Percentiles rank a stretch among this genome's conserved stretches.
phyloP scores from a whole-genome alignment of 2,113 vertebrate species.

The Mustelus asterias region DNA sequence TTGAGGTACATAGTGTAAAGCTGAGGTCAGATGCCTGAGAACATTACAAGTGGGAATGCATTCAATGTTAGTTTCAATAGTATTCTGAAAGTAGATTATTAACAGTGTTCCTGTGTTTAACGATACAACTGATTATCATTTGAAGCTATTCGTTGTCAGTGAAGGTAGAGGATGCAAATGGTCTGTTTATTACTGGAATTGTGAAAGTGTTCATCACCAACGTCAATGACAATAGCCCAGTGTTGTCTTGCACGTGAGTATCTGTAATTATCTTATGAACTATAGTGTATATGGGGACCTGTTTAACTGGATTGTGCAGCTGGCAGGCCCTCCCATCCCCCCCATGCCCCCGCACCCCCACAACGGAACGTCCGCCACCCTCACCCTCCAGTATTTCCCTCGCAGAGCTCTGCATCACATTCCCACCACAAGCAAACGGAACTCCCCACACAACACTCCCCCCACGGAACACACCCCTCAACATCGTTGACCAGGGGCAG shows the following conservation, averaged over 20 bases:
- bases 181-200: conserved; percentile 42
- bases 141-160: conserved; percentile 45
- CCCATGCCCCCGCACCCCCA: too few species aligned
- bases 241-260: conserved; percentile 47
- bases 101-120: neutral
- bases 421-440: too few species aligned
- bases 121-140: neutral
- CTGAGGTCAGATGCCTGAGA: neutral
- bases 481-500: too few species aligned
- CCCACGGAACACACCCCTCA: too few species aligned
- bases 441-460: too few species aligned
- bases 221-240: conserved; percentile 44
- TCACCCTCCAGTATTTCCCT: too few species aligned
- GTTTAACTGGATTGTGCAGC: neutral
- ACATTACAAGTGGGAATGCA: neutral
- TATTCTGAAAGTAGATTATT: neutral
- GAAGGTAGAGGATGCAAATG: conserved; percentile 45
- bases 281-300: neutral
- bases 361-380: too few species aligned
- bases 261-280: conserved; percentile 39
- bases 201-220: conserved; percentile 48
- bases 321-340: neutral
- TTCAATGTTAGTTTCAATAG: neutral
- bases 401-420: too few species aligned
- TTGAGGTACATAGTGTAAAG: neutral